Evolutionary conservation across 2,113 vertebrate genomes (phyloP).

Genomic region (Eulacestoma nigropectus): DNA sequence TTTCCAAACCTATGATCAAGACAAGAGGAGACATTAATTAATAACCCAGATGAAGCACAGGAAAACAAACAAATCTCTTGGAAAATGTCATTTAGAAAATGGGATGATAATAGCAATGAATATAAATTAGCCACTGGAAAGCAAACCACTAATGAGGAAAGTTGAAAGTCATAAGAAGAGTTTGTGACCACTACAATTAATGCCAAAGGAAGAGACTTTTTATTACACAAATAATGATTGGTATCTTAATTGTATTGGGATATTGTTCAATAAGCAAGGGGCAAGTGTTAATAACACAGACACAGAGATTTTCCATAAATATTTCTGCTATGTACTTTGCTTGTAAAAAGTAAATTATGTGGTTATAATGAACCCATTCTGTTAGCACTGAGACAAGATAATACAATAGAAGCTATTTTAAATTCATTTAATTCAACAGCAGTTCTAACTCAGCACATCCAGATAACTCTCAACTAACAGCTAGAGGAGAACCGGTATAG

Average conservation of each 20-base stretch:
- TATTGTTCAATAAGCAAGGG: not conserved
- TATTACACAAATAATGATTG: not conserved
- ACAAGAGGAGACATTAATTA: not conserved
- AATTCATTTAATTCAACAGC: not conserved
- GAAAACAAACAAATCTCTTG: conserved; percentile 8
- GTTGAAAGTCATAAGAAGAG: not conserved
- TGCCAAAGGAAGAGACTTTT: not conserved
- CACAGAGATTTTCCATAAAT: not conserved
- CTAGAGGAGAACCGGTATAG: not conserved
- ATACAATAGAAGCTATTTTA: not conserved
- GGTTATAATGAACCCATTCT: not conserved
- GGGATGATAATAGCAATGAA: not conserved
- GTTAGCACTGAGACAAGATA: not conserved
- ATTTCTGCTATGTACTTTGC: not conserved
- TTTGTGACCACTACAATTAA: not conserved
- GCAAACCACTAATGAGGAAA: not conserved
- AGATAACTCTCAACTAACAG: not conserved
- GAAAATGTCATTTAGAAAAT: conserved; percentile 14
- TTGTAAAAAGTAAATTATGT: not conserved
- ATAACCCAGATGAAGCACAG: not conserved
- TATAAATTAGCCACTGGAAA: not conserved
- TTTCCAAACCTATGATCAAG: not conserved
- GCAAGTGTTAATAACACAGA: not conserved
- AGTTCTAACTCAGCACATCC: not conserved
- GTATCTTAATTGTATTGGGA: not conserved